These are phyloP conservation scores for Tenebrosternarchus preto DNA, from an alignment of 2,113 vertebrate species.

Conservation along the genomic window DNA sequence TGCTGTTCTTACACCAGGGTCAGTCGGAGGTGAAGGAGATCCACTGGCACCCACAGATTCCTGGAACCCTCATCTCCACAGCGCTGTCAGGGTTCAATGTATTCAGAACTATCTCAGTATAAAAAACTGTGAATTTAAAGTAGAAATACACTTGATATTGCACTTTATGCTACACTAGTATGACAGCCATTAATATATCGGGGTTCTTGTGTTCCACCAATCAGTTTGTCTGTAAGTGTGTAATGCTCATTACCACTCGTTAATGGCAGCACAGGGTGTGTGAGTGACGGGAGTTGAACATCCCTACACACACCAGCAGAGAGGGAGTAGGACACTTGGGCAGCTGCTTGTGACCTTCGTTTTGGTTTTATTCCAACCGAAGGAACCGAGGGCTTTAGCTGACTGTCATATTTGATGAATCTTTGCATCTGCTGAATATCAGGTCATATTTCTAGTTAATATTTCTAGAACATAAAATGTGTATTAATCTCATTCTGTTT, in stretches of 20 bases:
- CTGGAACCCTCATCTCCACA: slow-evolving; percentile 82
- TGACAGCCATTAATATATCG: neutral
- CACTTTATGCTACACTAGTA: neutral
- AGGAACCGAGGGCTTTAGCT: neutral
- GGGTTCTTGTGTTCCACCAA: neutral
- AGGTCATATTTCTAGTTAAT: neutral
- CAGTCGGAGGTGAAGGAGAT: slow-evolving; percentile 89
- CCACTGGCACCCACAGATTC: slow-evolving; percentile 88
- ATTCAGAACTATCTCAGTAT: slow-evolving; percentile 85
- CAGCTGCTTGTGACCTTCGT: slow-evolving; percentile 1
- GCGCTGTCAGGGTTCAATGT: slow-evolving; percentile 86
- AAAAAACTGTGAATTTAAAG: neutral
- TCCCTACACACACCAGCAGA: neutral
- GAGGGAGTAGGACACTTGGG: neutral
- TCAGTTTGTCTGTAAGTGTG: neutral
- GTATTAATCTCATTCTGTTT: too few species aligned
- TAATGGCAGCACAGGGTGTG: too few species aligned
- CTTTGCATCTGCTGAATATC: neutral
- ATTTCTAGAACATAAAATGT: neutral
- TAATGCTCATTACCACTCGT: neutral
- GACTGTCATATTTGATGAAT: too few species aligned
- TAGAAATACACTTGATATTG: neutral
- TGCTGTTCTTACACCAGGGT: slow-evolving; percentile 90
- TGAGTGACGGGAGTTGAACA: too few species aligned
- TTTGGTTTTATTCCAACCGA: neutral